Evolutionary conservation across 2,113 vertebrate species (phyloP).

Genomic region (Elanoides forficatus): DNA sequence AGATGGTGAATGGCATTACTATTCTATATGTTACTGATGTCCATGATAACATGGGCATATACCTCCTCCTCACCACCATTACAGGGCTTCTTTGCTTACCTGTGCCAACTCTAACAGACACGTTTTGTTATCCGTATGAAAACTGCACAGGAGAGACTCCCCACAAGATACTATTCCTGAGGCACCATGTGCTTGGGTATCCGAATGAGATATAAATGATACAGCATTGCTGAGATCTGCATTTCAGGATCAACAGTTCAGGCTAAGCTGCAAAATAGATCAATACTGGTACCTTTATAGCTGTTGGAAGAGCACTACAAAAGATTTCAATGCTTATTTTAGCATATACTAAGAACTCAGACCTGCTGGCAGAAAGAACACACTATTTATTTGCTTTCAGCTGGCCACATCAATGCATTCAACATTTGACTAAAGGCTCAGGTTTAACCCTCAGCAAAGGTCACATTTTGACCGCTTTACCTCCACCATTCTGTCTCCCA

Average conservation of each 20-base stretch:
- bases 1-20: not conserved
- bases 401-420: not conserved
- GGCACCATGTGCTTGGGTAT: not conserved
- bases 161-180: rapidly evolving
- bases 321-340: not conserved
- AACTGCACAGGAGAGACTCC: not conserved
- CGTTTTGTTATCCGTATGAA: rapidly evolving
- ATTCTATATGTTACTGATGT: not conserved
- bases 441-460: not conserved
- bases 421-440: not conserved
- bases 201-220: not conserved
- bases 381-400: not conserved
- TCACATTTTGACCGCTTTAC: not conserved
- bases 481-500: not conserved
- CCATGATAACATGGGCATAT: not conserved
- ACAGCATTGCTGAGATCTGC: not conserved
- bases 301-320: not conserved
- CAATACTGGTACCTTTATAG: not conserved
- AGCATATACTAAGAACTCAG: not conserved
- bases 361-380: not conserved
- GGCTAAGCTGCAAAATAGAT: not conserved
- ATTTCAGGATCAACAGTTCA: not conserved
- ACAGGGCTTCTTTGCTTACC: not conserved
- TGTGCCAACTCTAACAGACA: not conserved
- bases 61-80: not conserved